Evolutionary conservation across 2,888 invertebrate genomes (phyloP), one percentile per base, ranked within the genome.

Genomic region (Galeruca laticollis): DNA sequence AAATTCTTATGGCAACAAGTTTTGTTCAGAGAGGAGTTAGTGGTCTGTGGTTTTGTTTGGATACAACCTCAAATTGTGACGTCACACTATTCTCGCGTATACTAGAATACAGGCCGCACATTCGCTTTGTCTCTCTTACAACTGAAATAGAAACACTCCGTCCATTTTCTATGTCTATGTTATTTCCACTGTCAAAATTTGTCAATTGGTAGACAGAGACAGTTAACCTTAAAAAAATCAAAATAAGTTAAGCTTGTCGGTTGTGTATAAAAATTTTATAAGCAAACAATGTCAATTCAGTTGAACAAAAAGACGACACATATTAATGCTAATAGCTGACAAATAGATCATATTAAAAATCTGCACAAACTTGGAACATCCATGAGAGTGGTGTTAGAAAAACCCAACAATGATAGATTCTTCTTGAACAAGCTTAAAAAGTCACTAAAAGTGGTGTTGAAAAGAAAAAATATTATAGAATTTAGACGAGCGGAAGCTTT

Each of bases 261-360:
- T 49, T 54, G 21, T 15, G 20, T 40, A n/a, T 54, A n/a, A 54
- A 37, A 63, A 62, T 40, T 54, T 40, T 18, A 37, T 49, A 43
- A 52, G 13, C 37, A 26, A 54, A 63, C 54, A 63, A 63, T 63
- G 63, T 18, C n/a, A 21, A 54, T 63, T 54, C 26, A 11, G 11
- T 51, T 31, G 15, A 54, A 40, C 40, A 37, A n/a, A 26, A 37
- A 62, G 11, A 9, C 26, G n/a, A 31, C 43, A 54, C 15, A 54
- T 20, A 18, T 63, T 15, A 40, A 63, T 37, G 4, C 56, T 65
- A 66, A 61, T 59, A 72, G 70, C 57, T 72, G 72, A 72, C 72
- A 37, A 65, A 54, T 56, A 60, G 60, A 63, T 21, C 35, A 57
- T 1, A 9, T 59, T 9, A 15, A 52, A 60, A 51, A 47, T 69